These are phyloP conservation scores for Corythoichthys intestinalis DNA, from an alignment of 2,113 vertebrate species.

Conservation along the genomic window DNA sequence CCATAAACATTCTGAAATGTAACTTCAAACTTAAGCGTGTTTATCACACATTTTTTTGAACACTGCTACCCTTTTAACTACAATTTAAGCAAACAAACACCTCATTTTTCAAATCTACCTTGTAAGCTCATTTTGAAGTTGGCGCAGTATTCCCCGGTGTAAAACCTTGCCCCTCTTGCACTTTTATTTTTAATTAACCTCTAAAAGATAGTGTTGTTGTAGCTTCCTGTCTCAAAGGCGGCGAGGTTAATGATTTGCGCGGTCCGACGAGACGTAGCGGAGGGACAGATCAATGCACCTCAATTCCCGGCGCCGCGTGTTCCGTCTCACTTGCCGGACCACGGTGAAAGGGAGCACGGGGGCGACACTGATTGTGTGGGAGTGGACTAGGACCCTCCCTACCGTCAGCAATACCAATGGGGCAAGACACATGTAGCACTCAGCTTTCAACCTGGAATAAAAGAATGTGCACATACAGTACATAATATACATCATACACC, in stretches of 20 bases:
- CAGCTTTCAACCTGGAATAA: neutral
- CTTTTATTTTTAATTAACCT: conserved; percentile 83
- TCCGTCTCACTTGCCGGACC: conserved; percentile 63
- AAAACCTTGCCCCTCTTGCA: conserved; percentile 44
- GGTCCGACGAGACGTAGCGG: conserved; percentile 59
- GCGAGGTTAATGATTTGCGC: conserved; percentile 77
- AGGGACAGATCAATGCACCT: conserved; percentile 77
- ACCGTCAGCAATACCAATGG: neutral
- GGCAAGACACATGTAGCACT: neutral
- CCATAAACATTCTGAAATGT: neutral
- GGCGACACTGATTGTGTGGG: conserved; percentile 46
- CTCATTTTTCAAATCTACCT: conserved; percentile 14
- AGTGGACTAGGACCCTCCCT: neutral
- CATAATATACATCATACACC: too few relatives aligned
- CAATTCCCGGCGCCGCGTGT: conserved; percentile 66
- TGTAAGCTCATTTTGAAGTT: conserved; percentile 71
- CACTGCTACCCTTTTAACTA: neutral
- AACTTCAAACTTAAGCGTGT: neutral
- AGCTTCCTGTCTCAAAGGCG: conserved; percentile 72
- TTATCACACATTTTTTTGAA: neutral
- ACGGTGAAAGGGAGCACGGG: conserved; percentile 58
- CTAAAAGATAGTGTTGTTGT: conserved; percentile 74
- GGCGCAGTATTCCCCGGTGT: conserved; percentile 64
- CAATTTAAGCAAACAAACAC: neutral
- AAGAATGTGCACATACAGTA: neutral